Percentiles rank a stretch among this genome's conserved stretches.
Evolutionary conservation across 2,888 invertebrate species (phyloP).

Genomic region (Anarsia innoxiella): DNA sequence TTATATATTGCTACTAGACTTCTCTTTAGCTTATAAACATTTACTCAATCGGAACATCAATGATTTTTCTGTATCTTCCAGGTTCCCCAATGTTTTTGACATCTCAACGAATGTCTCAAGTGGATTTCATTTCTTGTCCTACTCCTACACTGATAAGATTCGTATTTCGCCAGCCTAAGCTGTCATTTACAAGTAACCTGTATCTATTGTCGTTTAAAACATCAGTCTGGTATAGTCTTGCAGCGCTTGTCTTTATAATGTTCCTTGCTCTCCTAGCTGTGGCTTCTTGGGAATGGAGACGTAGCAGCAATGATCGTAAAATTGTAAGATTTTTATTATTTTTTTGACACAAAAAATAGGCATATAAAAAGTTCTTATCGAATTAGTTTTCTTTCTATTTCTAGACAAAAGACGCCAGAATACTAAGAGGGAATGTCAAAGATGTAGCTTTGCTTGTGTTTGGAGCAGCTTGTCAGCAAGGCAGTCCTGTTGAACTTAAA

Average conservation of each 20-base stretch:
- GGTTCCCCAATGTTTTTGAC: conserved; percentile 80
- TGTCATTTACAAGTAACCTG: conserved; percentile 82
- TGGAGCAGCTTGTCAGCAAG: conserved; percentile 80
- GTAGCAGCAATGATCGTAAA: conserved; percentile 11
- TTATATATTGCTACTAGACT: background rate
- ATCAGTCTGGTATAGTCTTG: conserved; percentile 77
- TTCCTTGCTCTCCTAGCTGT: conserved; percentile 50
- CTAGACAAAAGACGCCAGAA: conserved; percentile 27
- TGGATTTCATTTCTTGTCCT: conserved; percentile 81
- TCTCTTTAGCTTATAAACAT: background rate
- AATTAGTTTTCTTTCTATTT: no score
- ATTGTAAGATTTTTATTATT: background rate
- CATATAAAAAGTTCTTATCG: no score
- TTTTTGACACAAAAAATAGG: no score
- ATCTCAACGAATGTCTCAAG: conserved; percentile 73
- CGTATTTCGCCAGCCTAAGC: conserved; percentile 81
- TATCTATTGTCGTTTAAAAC: conserved; percentile 79
- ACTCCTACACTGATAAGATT: conserved; percentile 80
- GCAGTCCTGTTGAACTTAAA: conserved; percentile 63
- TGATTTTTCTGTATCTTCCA: no score
- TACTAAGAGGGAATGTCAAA: conserved; percentile 52
- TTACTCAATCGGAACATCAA: no score
- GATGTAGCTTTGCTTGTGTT: conserved; percentile 74
- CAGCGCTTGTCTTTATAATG: conserved; percentile 59
- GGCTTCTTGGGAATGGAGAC: conserved; percentile 59